Percentiles rank a stretch among this genome's conserved stretches.
Conservation (phyloP, 2,888 invertebrate species). For the Leptopilina syphax region DNA sequence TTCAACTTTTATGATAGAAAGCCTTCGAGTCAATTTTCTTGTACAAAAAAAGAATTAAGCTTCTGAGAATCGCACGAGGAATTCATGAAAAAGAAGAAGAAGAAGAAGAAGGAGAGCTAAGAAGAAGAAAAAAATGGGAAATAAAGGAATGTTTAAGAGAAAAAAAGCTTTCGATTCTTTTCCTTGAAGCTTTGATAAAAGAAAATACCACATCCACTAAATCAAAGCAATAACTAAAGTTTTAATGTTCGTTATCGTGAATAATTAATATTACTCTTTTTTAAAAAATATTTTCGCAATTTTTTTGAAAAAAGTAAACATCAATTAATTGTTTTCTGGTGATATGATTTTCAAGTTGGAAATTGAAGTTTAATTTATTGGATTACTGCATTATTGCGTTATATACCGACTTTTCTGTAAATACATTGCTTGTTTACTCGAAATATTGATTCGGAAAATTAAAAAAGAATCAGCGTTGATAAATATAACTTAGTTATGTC, state of each 20-base stretch:
- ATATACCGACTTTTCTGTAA: neutral
- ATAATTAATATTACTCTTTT: no score
- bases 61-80: slow-evolving; percentile 28
- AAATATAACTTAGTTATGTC: neutral
- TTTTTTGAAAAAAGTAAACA: no score
- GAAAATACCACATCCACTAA: no score
- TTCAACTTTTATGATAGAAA: slow-evolving; percentile 21
- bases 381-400: no score
- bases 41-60: slow-evolving; percentile 11
- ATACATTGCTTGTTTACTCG: slow-evolving; percentile 1
- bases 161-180: neutral
- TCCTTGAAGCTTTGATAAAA: no score
- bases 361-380: no score
- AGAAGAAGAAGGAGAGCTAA: no score
- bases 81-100: neutral
- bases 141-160: slow-evolving; percentile 34
- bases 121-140: slow-evolving; percentile 3
- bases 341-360: no score
- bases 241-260: no score
- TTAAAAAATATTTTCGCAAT: no score
- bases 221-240: no score
- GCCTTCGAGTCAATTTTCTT: slow-evolving; percentile 24
- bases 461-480: neutral
- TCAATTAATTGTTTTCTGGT: no score
- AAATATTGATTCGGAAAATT: neutral